Percentiles rank a stretch among this genome's conserved stretches.
These are phyloP conservation scores for Agrotis exclamationis DNA, from an alignment of 2,888 invertebrate genomes.

Conservation along the genomic window DNA sequence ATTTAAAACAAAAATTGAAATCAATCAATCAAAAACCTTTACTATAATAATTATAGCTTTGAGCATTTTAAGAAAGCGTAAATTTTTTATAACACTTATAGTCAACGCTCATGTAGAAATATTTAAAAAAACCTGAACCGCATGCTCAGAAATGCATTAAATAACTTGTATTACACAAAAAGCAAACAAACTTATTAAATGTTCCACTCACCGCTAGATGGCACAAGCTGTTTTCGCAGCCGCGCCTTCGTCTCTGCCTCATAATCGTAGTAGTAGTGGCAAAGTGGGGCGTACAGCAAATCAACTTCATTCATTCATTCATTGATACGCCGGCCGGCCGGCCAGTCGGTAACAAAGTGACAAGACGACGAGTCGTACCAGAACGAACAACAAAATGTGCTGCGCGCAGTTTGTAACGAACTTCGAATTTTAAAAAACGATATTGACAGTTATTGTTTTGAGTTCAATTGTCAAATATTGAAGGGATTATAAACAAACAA, in stretches of 20 bases:
- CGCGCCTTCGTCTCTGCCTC: conserved; percentile 60
- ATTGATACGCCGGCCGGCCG: conserved; percentile 80
- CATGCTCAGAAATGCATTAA: too few relatives aligned
- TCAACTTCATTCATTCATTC: conserved; percentile 84
- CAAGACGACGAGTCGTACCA: conserved; percentile 46
- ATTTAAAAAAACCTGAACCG: too few relatives aligned
- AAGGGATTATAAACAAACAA: conserved; percentile 50
- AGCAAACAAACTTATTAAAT: too few relatives aligned
- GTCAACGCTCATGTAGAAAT: too few relatives aligned
- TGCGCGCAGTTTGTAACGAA: conserved; percentile 85
- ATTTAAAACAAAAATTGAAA: background rate
- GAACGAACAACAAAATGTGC: conserved; percentile 69
- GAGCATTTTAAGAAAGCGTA: too few relatives aligned
- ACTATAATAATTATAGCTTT: too few relatives aligned
- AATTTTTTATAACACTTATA: too few relatives aligned
- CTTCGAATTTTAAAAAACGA: conserved; percentile 85
- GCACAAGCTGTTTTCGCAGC: conserved; percentile 29
- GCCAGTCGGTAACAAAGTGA: conserved; percentile 68
- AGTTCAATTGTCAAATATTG: conserved; percentile 26
- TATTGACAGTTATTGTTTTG: conserved; percentile 79
- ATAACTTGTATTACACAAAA: too few relatives aligned
- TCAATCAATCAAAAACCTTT: background rate
- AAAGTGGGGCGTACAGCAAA: conserved; percentile 68
- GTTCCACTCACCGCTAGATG: conserved; percentile 65
- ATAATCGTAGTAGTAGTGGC: conserved; percentile 67